A percentile compares a stretch with the other conserved stretches of the same genome.
phyloP scores from a whole-genome alignment of 2,888 invertebrate genomes.

The Erebia ligea region DNA sequence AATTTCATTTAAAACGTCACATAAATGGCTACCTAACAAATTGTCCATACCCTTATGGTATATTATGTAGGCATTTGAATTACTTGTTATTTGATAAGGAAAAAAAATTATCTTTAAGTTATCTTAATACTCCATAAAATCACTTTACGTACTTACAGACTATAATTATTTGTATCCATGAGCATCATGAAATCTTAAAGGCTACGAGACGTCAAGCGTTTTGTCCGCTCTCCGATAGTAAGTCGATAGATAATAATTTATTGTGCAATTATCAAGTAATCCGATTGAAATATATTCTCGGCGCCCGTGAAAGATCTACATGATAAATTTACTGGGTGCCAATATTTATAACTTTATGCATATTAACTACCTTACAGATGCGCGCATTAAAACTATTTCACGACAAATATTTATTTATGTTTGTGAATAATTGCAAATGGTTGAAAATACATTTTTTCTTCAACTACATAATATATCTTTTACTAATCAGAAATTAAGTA shows the following conservation, averaged over 20 bases:
- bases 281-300: constrained; percentile 40
- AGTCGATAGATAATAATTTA: constrained; percentile 44
- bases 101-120: not conserved
- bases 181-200: constrained; percentile 54
- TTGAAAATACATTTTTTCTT: constrained; percentile 18
- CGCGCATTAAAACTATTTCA: constrained; percentile 15
- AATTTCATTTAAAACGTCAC: not conserved
- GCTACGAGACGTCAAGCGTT: constrained; percentile 72
- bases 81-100: not conserved
- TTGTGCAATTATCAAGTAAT: constrained; percentile 42
- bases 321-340: constrained; percentile 31
- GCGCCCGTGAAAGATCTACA: constrained; percentile 30
- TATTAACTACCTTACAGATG: constrained; percentile 27
- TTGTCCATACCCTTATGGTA: not conserved
- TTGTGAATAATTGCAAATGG: constrained; percentile 7
- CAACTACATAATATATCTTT: not conserved
- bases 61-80: not conserved
- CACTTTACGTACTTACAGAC: constrained; percentile 14
- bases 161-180: no score
- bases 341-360: constrained; percentile 40
- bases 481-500: no score
- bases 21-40: not conserved
- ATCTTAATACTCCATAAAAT: constrained; percentile 7
- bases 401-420: constrained; percentile 18
- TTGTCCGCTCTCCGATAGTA: constrained; percentile 46